Conservation (phyloP, 2,797 vertebrate genomes). For the Gymnocypris eckloni region DNA sequence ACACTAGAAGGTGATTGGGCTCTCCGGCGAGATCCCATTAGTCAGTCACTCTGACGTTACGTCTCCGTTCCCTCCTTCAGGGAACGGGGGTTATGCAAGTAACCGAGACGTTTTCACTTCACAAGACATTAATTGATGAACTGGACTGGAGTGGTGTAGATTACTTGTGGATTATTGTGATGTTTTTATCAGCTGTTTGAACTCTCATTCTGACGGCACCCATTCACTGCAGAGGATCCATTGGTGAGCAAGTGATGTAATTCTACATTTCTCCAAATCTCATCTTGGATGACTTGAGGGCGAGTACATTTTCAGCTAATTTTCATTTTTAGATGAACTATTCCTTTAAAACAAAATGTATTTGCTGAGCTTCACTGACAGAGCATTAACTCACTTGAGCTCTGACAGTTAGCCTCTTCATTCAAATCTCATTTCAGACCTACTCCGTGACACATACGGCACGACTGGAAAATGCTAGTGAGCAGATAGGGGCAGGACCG, state of each 20-base stretch:
- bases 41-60: too few species aligned
- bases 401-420: neutral
- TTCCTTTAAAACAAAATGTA: neutral
- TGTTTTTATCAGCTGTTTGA: neutral
- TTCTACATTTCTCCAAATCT: neutral
- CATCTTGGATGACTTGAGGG: neutral
- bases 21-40: too few species aligned
- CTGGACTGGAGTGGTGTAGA: neutral
- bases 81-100: too few species aligned
- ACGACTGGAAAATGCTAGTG: neutral
- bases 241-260: neutral
- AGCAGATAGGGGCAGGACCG: neutral
- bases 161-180: neutral
- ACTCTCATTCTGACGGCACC: neutral
- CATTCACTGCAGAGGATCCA: neutral
- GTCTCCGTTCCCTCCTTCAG: too few species aligned
- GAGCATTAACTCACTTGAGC: neutral
- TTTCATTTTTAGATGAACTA: neutral
- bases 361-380: neutral
- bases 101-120: too few species aligned
- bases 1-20: too few species aligned
- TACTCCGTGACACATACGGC: neutral
- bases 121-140: neutral
- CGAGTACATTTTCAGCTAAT: neutral
- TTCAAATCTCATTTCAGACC: slow-evolving; percentile 11